A percentile compares a stretch with the other conserved stretches of the same genome.
Conservation (phyloP, 2,888 invertebrate genomes). For the Archips crataeganus region DNA sequence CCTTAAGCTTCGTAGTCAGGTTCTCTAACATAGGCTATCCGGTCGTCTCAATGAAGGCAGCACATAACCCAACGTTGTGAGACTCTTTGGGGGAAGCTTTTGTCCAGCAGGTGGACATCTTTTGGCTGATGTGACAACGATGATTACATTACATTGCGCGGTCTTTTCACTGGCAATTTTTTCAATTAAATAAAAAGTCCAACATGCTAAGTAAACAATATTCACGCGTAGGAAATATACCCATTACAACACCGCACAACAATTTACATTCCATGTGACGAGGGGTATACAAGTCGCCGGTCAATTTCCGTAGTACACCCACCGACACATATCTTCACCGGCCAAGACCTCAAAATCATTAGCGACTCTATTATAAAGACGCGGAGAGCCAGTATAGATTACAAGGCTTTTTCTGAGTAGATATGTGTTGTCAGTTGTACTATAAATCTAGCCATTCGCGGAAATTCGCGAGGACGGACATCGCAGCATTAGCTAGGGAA, state of each 20-base stretch:
- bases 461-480: constrained; percentile 71
- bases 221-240: neutral
- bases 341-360: neutral
- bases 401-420: neutral
- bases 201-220: neutral
- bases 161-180: neutral
- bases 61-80: too few species aligned
- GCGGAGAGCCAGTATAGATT: neutral
- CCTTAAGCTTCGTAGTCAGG: too few species aligned
- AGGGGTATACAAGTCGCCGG: constrained; percentile 49
- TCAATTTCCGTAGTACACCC: constrained; percentile 72
- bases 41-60: too few species aligned
- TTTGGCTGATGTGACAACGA: too few species aligned
- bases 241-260: constrained; percentile 7
- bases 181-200: too few species aligned
- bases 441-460: constrained; percentile 75
- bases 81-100: too few species aligned
- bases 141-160: too few species aligned
- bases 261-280: constrained; percentile 5
- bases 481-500: constrained; percentile 75
- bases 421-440: constrained; percentile 21
- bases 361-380: neutral
- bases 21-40: too few species aligned
- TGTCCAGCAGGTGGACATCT: too few species aligned
- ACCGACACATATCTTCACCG: neutral